Base-by-base conservation (phyloP, 1,140 invertebrate species). In the Euura saliciscinereae region DNA sequence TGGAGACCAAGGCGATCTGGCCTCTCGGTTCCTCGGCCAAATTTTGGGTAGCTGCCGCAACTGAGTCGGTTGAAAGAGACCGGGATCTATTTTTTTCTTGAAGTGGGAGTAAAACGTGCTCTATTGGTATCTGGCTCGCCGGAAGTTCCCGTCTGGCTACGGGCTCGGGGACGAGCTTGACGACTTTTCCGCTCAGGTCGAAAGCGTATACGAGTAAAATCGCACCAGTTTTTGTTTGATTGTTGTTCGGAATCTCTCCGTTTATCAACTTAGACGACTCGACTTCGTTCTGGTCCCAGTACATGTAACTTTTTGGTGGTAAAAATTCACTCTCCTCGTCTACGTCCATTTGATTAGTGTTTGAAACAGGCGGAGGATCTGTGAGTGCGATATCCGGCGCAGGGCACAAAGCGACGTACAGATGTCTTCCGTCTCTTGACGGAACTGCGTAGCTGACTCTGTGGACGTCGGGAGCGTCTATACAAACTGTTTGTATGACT, bases 81-180 rank as follows among this genome's bases (percentile, higher is more conserved):
- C 68, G n/a, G 69, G 45, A 45, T 51, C 45, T 10, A 44, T 76
- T 72, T 59, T 85, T 85, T 44, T 90, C 89, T 46, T 88, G 83
- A 67, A 86, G 82, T 2, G 93, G 93, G 69, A 95, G 82, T 45
- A 94, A 85, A 68, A 90, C 90, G 10, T 94, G 85, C 77, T 94
- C 92, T 8, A 91, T 80, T 0, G 93, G 93, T 69, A 90, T 90
- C 75, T 93, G 92, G 64, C 88, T 87, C 46, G 85, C 87, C 28
- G 88, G 86, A 65, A 95, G 84, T 78, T 92, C 92, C 78, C 91
- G 89, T 42, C 90, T 88, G 45, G 89, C 83, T 3, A 92, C 85
- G 2, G 92, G 92, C 76, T 91, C 90, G 67, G 92, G 89, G 4
- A 89, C 84, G 44, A 93, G 78, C 75, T 89, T 89, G 0, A 91